These are phyloP conservation scores for Agrotis clavis DNA, from an alignment of 2,888 invertebrate species.

Conservation along the genomic window DNA sequence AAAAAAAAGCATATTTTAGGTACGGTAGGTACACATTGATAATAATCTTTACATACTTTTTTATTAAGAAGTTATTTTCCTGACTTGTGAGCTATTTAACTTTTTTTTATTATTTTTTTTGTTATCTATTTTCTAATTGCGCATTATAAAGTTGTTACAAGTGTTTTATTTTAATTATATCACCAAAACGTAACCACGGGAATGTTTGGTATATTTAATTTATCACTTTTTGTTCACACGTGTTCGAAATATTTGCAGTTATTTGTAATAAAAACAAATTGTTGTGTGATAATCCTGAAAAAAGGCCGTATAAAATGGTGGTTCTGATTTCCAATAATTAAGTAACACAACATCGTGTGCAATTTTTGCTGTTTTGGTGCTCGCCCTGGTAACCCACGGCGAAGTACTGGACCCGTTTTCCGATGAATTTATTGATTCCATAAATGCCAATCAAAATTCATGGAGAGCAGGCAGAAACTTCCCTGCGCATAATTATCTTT, in stretches of 20 bases:
- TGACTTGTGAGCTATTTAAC: neutral
- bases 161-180: too few species aligned
- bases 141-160: neutral
- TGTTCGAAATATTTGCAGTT: neutral
- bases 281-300: neutral
- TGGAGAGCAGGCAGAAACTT: constrained; percentile 29
- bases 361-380: neutral
- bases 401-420: neutral
- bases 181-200: neutral
- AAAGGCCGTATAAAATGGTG: neutral
- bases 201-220: constrained; percentile 2
- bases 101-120: too few species aligned
- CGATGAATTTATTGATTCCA: constrained; percentile 15
- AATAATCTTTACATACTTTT: neutral
- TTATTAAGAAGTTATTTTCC: neutral
- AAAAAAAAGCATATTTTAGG: too few species aligned
- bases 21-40: neutral
- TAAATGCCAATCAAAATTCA: constrained; percentile 20
- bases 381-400: neutral
- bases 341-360: neutral
- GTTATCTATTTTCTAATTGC: neutral
- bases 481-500: neutral
- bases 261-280: neutral
- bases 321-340: neutral
- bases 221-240: constrained; percentile 5